Conservation (phyloP, 2,113 vertebrate species). For the Paramormyrops kingsleyae region DNA sequence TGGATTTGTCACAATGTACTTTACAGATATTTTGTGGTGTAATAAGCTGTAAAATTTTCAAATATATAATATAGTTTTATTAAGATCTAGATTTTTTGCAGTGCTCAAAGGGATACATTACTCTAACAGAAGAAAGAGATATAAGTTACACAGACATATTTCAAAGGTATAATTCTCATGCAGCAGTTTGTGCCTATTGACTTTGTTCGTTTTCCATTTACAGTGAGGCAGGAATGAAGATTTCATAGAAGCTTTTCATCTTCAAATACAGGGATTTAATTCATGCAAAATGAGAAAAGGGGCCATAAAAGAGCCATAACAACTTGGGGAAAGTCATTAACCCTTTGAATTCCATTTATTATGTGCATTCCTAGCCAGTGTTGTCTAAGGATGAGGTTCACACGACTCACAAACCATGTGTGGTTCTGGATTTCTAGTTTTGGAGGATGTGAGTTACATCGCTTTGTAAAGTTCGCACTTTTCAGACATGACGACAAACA, state of each 20-base stretch:
- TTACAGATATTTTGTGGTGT: neutral
- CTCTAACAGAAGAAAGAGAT: neutral
- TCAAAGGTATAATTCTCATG: neutral
- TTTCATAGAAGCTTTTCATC: conserved; percentile 8
- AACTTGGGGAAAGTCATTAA: conserved; percentile 12
- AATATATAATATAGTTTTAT: neutral
- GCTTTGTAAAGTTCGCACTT: conserved; percentile 29
- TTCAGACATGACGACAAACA: conserved; percentile 35
- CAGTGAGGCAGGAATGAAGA: neutral
- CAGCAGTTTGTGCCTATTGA: neutral
- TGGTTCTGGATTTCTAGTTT: conserved; percentile 37
- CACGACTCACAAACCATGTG: conserved; percentile 41
- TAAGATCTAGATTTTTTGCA: neutral
- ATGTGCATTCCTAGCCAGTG: conserved; percentile 22
- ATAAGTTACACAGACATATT: neutral
- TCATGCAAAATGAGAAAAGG: conserved; percentile 3
- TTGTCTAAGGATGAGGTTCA: conserved; percentile 37
- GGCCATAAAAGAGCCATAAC: neutral
- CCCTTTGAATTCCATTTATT: conserved; percentile 37
- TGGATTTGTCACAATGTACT: neutral
- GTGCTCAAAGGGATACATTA: neutral
- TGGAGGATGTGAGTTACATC: conserved; percentile 42
- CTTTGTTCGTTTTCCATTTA: neutral
- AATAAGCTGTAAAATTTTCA: neutral
- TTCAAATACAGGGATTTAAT: neutral